Conservation (phyloP, 2,888 invertebrate species). For the Microdon myrmicae region DNA sequence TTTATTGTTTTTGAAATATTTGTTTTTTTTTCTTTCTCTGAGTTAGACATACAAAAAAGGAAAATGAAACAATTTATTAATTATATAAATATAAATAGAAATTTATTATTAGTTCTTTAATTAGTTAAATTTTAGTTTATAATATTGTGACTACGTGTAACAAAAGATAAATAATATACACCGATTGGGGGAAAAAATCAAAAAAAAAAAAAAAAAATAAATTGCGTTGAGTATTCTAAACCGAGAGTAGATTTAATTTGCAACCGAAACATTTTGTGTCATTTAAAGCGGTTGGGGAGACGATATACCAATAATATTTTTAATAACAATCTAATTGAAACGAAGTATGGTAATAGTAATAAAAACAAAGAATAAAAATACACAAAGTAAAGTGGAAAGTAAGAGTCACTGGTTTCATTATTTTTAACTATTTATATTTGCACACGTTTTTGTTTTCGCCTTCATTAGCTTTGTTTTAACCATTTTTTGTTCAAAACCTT, state of each 20-base stretch:
- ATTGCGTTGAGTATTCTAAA: not conserved
- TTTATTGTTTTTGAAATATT: slow-evolving; percentile 18
- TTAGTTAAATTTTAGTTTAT: slow-evolving; percentile 54
- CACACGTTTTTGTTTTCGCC: too few species aligned
- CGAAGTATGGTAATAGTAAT: slow-evolving; percentile 13
- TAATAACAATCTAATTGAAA: slow-evolving; percentile 37
- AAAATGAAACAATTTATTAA: slow-evolving; percentile 1
- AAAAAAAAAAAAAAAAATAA: slow-evolving; percentile 15
- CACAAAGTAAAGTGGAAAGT: slow-evolving; percentile 9
- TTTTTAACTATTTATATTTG: too few species aligned
- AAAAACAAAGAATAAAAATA: slow-evolving; percentile 9
- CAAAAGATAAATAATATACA: slow-evolving; percentile 27
- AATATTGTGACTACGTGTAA: slow-evolving; percentile 31
- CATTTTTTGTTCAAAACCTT: too few species aligned
- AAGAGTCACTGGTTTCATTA: too few species aligned
- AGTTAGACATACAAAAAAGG: too few species aligned
- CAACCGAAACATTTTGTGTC: slow-evolving; percentile 33
- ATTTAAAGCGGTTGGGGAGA: slow-evolving; percentile 41
- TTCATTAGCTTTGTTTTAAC: too few species aligned
- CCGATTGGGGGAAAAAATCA: slow-evolving; percentile 31
- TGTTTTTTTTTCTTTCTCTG: slow-evolving; percentile 20
- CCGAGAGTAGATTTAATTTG: slow-evolving; percentile 36
- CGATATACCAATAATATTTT: slow-evolving; percentile 47
- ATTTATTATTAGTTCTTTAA: slow-evolving; percentile 53
- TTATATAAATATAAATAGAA: slow-evolving; percentile 41